These are phyloP conservation scores for Temnothorax longispinosus DNA, from an alignment of 1,140 invertebrate genomes.

Conservation along the genomic window DNA sequence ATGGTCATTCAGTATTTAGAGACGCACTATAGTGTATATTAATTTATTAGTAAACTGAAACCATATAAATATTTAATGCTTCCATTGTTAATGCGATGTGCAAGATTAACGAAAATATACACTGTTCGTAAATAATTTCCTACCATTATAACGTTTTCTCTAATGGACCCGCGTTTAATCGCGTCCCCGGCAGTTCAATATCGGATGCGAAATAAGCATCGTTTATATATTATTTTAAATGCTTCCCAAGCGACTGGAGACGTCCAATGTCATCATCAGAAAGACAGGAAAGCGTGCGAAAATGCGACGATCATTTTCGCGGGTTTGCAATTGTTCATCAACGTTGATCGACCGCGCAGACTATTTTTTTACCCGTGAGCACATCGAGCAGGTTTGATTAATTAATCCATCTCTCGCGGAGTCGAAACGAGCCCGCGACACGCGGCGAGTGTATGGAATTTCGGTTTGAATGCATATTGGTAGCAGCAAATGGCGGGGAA, in stretches of 20 bases:
- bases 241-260: neutral
- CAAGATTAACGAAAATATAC: slow-evolving; percentile 27
- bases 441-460: slow-evolving; percentile 75
- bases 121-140: slow-evolving; percentile 27
- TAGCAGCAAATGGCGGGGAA: slow-evolving; percentile 58
- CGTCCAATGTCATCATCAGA: neutral
- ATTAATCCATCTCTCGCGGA: slow-evolving; percentile 78
- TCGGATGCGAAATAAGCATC: neutral
- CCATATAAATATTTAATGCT: slow-evolving; percentile 21
- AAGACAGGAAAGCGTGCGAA: neutral
- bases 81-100: neutral
- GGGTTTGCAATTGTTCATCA: slow-evolving; percentile 58
- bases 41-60: slow-evolving; percentile 6
- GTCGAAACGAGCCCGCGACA: slow-evolving; percentile 75
- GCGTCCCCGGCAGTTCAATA: neutral
- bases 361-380: slow-evolving; percentile 69
- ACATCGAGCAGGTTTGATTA: slow-evolving; percentile 77
- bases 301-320: slow-evolving; percentile 59
- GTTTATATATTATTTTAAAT: slow-evolving; percentile 11
- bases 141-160: slow-evolving; percentile 16
- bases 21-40: neutral
- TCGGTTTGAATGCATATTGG: slow-evolving; percentile 80
- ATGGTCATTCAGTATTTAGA: neutral
- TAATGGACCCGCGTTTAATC: neutral
- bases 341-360: slow-evolving; percentile 61